Evolutionary conservation across 2,797 vertebrate species (phyloP), one percentile per base, ranked within the genome.

Genomic region (Myotis pilosus): DNA sequence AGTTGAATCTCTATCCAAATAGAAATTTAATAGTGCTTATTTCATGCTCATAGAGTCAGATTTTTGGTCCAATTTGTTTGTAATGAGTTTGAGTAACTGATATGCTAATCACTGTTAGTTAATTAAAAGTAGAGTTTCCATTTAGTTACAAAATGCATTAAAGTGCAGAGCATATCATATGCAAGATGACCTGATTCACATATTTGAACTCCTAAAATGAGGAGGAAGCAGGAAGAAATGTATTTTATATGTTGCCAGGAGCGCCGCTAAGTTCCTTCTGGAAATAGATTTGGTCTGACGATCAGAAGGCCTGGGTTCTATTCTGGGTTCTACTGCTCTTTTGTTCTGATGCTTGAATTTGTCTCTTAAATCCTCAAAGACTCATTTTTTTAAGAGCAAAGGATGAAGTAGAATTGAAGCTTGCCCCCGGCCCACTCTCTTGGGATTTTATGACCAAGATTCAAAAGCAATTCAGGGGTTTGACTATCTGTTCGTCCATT

Each of bases 21-120:
- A 97, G 94, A 97, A 97, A 96, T 91, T 97, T 97, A 95, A 96
- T 93, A 94, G 90, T 95, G 79, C 75, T 96, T 94, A 96, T 93
- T 97, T 96, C 96, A 97, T 96, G 96, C 92, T 97, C 87, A 92
- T 92, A 93, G 95, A 92, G 81, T 94, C 92, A 95, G 75, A 95
- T 78, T 96, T 97, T 95, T 89, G 87, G 91, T 96, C 44, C 82
- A 94, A 95, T 95, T 92, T 97, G 92, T 97, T 96, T 89, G 72
- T 92, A 96, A 96, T 96, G 96, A 96, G 87, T 95, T 93, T 82
- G 53, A 97, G 68, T 95, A 97, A 94, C 62, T 66, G 94, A 92
- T 94, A 85, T 28, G 80, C 19, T 94, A 72, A 80, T 96, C 82
- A 66, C 33, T 93, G 82, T 66, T 6, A 6, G 82, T 89, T 19